Percentiles rank a stretch among this genome's conserved stretches.
Evolutionary conservation across 2,888 invertebrate genomes (phyloP).

Genomic region (Drosophila multiciliata): DNA sequence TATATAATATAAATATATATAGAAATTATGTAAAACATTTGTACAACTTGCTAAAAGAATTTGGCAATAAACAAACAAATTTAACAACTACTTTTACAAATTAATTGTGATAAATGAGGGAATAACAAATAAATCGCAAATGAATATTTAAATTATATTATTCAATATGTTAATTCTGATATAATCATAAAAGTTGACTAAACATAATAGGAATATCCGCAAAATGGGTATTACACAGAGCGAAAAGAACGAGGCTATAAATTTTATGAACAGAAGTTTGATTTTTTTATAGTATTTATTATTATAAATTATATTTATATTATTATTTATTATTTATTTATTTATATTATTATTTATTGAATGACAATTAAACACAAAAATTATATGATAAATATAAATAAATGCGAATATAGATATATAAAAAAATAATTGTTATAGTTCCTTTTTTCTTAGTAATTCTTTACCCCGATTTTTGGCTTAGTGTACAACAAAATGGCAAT

Average conservation of each 20-base stretch:
- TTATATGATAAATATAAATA: not conserved
- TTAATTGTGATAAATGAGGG: slow-evolving; percentile 7
- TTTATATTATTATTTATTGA: too few relatives aligned
- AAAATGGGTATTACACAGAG: slow-evolving; percentile 20
- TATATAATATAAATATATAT: not conserved
- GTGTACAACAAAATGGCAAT: slow-evolving; percentile 35
- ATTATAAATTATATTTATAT: too few relatives aligned
- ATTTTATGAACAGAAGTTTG: too few relatives aligned
- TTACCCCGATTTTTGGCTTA: slow-evolving; percentile 15
- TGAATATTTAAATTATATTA: slow-evolving; percentile 20
- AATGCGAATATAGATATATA: not conserved
- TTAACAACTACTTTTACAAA: not conserved
- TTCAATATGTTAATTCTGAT: slow-evolving; percentile 28
- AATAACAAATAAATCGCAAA: slow-evolving; percentile 13
- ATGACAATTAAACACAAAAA: not conserved
- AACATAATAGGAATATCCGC: slow-evolving; percentile 7
- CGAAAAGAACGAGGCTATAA: not conserved
- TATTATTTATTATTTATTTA: too few relatives aligned
- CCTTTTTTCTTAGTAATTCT: not conserved
- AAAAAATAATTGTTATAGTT: not conserved
- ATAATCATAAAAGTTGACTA: slow-evolving; percentile 24
- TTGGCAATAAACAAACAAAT: not conserved
- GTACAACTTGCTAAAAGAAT: not conserved
- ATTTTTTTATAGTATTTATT: too few relatives aligned
- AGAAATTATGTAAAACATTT: not conserved